A percentile compares a stretch with the other conserved stretches of the same genome.
Evolutionary conservation across 2,888 invertebrate species (phyloP).

Genomic region (Listrodromus nycthemerus): DNA sequence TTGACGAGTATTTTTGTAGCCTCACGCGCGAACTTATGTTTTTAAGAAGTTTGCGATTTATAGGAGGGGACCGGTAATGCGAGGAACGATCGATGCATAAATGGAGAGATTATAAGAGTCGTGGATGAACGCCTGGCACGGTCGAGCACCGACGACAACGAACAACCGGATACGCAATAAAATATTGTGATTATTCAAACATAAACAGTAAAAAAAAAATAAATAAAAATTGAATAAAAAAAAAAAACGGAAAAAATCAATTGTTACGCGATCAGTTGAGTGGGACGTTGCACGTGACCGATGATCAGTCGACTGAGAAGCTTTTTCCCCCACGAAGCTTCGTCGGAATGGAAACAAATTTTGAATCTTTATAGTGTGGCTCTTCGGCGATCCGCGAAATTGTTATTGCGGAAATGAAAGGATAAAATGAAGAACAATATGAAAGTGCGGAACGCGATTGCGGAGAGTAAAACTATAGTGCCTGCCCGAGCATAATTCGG

Average conservation of each 20-base stretch:
- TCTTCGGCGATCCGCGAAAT: conserved; percentile 16
- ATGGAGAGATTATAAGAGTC: background rate
- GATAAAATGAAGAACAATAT: conserved; percentile 2
- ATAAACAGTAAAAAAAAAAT: conserved; percentile 5
- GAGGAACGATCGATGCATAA: background rate
- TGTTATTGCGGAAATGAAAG: conserved; percentile 16
- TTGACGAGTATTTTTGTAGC: conserved; percentile 44
- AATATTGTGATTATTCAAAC: conserved; percentile 11
- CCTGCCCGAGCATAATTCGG: conserved; percentile 76
- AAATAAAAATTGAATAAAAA: background rate
- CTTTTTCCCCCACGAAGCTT: background rate
- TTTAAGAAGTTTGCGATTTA: conserved; percentile 12
- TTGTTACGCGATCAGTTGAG: conserved; percentile 25
- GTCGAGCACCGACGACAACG: conserved; percentile 14
- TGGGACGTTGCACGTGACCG: conserved; percentile 15
- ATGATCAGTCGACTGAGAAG: background rate
- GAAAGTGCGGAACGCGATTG: conserved; percentile 11
- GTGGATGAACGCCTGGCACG: background rate
- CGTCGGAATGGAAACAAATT: background rate
- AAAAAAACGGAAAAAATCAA: background rate
- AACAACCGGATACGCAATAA: conserved; percentile 23
- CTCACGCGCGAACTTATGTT: conserved; percentile 15
- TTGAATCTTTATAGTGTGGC: background rate
- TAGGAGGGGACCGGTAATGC: background rate
- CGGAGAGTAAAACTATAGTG: conserved; percentile 69